Conservation (phyloP, 2,797 vertebrate genomes). For the Rhinatrema bivittatum region DNA sequence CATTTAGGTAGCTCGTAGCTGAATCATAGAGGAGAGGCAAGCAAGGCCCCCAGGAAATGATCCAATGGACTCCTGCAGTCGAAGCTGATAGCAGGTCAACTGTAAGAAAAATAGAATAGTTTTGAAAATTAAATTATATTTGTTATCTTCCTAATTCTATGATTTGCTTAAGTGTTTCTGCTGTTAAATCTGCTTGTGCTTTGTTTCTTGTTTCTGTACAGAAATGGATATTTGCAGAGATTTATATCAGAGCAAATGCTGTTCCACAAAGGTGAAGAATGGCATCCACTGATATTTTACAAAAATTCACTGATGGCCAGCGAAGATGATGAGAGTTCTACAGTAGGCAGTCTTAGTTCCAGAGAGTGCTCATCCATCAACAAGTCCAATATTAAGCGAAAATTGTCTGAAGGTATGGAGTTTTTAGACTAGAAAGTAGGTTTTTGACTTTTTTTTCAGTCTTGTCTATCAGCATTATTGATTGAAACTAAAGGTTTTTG, state of each 20-base stretch:
- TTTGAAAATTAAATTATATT: not conserved
- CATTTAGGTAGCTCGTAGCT: too few species aligned
- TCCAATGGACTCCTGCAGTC: not conserved
- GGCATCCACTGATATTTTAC: conserved; percentile 75
- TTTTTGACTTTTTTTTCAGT: too few species aligned
- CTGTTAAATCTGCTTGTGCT: not conserved
- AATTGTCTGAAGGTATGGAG: conserved; percentile 39
- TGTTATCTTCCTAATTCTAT: not conserved
- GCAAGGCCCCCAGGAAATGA: too few species aligned
- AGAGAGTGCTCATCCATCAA: conserved; percentile 43
- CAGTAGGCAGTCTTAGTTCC: conserved; percentile 51
- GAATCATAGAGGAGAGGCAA: too few species aligned
- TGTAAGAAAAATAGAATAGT: not conserved
- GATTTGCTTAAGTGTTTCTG: not conserved
- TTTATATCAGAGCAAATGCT: conserved; percentile 57
- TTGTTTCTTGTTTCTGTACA: conserved; percentile 27
- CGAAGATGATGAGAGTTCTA: conserved; percentile 67
- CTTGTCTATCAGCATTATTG: too few species aligned
- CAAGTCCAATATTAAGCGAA: conserved; percentile 43
- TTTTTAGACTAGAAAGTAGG: not conserved
- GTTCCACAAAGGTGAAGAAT: conserved; percentile 62
- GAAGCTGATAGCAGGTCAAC: not conserved
- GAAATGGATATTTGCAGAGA: conserved; percentile 73
- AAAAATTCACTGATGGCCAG: conserved; percentile 68
- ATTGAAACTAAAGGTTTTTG: too few species aligned